Percentiles rank a stretch among this genome's conserved stretches.
Conservation (phyloP, 2,113 vertebrate genomes). For the Sclerurus mexicanus region DNA sequence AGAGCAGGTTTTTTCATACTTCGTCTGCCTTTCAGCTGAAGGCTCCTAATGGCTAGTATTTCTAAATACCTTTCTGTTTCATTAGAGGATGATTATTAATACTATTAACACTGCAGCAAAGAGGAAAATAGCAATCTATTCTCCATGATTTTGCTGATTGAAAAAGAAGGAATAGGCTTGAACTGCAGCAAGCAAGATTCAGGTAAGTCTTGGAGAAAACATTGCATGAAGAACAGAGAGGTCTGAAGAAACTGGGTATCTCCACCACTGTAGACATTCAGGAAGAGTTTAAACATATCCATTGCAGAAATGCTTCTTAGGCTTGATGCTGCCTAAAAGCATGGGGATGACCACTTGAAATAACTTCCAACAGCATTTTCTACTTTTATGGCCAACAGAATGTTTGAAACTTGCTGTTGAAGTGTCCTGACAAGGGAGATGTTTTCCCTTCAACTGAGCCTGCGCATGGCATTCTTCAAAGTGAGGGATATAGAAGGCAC, state of each 20-base stretch:
- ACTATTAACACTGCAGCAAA: neutral
- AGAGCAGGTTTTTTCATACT: neutral
- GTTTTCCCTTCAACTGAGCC: neutral
- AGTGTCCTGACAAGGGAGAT: neutral
- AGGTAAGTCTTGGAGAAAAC: neutral
- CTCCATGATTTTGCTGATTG: neutral
- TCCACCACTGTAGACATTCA: neutral
- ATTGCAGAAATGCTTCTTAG: neutral
- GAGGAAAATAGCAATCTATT: neutral
- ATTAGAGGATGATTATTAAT: neutral
- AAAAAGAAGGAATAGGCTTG: neutral
- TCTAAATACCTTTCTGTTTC: neutral
- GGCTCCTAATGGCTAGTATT: neutral
- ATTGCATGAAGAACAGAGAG: fast-evolving
- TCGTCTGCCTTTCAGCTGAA: neutral
- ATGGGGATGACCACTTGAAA: neutral
- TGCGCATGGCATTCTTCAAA: neutral
- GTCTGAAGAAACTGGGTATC: neutral
- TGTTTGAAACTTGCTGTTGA: neutral
- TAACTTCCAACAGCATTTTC: neutral
- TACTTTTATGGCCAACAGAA: neutral
- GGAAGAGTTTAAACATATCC: neutral
- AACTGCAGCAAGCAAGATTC: neutral
- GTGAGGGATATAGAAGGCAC: neutral
- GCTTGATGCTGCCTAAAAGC: neutral